Evolutionary conservation across 2,113 vertebrate genomes (phyloP), one percentile per base, ranked within the genome.

Genomic region (Xenus cinereus): DNA sequence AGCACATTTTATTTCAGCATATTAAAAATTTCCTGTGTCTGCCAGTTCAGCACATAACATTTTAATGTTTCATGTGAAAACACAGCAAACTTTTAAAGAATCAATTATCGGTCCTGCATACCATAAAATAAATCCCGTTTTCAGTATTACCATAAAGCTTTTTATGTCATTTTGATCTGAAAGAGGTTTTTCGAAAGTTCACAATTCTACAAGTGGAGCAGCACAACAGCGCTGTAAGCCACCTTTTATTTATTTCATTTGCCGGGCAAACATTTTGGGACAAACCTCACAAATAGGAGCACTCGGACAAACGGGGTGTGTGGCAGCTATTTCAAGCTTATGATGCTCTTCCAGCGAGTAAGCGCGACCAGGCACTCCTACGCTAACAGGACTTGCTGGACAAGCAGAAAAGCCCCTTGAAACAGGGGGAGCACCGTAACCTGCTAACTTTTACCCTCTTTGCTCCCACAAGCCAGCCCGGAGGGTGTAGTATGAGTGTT

Each of bases 11-110:
- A 92, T 95, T 97, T 96, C 94, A 97, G 93, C 87, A 87, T 90
- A 94, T 97, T 98, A 95, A 97, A 97, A 96, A 97, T 95, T 96
- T 94, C 96, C 97, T 87, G 41, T 85, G 86, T 95, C 75, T 87
- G 92, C 87, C 78, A 84, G 51, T 89, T 97, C 86, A 75, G 95
- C 81, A 87, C 75, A 79, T 94, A 97, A 93, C 89, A 90, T 95
- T 96, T 98, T 89, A 96, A 97, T 72, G 80, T 90, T 93, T 95
- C 92, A 85, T 67, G 91, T 90, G 90, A 95, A 97, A 97, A 95
- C 59, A 91, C 79, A 82, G 93, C 63, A 62, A 92, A 93, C 78
- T 78, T 97, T 95, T 90, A 95, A 95, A 97, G 69, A 97, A 94
- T 86, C 94, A 83, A 78, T 81, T 96, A 94, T 96, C 48, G 4